Base-by-base conservation (phyloP, 2,797 vertebrate species). In the Neosilurus mollespiculum region DNA sequence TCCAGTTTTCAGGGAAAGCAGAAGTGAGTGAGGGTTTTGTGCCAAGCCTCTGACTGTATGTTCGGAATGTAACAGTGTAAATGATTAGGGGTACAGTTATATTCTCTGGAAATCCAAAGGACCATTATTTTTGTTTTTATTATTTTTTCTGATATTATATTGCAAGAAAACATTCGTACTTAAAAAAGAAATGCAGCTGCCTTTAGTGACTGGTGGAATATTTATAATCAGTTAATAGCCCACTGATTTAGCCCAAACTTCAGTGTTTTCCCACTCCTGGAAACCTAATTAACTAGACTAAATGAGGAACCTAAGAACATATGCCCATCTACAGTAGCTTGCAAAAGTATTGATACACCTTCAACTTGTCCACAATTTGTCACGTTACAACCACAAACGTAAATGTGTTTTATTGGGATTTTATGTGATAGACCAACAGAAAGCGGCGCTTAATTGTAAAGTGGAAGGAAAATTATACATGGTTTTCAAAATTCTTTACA, bases 1-100 rank as follows among this genome's bases (percentile, higher is more conserved):
- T 78, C 91, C 92, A 0, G 83, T 95, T 69, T 95, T 95, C 61
- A 94, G 90, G 88, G 94, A 96, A 84, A 96, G 95, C 89, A 95
- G 93, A 90, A 95, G 95, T 96, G 89, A 37, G 93, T 88, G 9
- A 34, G 16, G 5, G 12, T 58, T 49, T 51, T 61, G 61, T 20
- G 69, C 0, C 34, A n/a, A 59, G 26, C 22, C 49, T 20, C 16
- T 64, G 73, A n/a, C 30, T 59, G 20, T 61, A 15, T n/a, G 7
- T 18, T 58, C 9, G 26, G 51, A 54, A 30, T 53, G 56, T 61
- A 0, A 56, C 53, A 34, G 0, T 37, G 70, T 24, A 2, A 56
- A 75, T 11, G 53, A 18, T 26, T 26, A 3, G 0, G n/a, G 34
- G 37, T 43, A 22, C 30, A 2, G 18, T 24, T 24, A 12, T 71